Base-by-base conservation (phyloP, 2,888 invertebrate genomes). In the Thecocarcelia acutangulata region DNA sequence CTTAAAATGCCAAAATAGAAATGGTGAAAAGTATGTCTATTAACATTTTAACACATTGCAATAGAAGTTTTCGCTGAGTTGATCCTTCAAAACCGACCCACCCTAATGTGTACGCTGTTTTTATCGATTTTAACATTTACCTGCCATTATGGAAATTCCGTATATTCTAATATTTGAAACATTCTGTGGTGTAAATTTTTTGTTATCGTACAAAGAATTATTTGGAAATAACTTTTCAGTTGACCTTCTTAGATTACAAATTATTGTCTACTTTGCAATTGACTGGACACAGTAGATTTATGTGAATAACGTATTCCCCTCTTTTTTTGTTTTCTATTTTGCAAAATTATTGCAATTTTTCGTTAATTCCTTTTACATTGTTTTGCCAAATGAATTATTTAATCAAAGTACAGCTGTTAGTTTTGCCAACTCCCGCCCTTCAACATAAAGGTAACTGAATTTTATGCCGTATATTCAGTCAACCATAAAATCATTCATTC, bases 351-450 rank as follows among this genome's bases (percentile, higher is more conserved):
- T 75, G 66, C 58, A 75, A 66, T 75, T 68, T 75, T 75, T 40
- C 15, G 42, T 52, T 61, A 59, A 40, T 44, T 68, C 15, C 17
- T 68, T 50, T 9, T 33, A 21, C 21, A 48, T 21, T 44, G 19
- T 46, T 21, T 17, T 56, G 61, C 69, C 59, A 75, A 66, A 70
- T 77, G 69, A 74, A 73, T 77, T 81, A 81, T 81, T 81, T 77
- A 81, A 81, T 81, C 63, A 81, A 73, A 77, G 77, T 81, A 77
- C 76, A 81, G 81, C 81, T 81, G 81, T 81, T 81, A 58, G 46
- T 74, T 81, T 77, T 64, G 64, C 48, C 77, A 73, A 73, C 81
- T 81, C 76, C 76, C 73, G 66, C 77, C 81, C 68, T 52, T 56
- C 19, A 70, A 50, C 54, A 52, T 70, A 50, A 63, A 66, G 50